Conservation (phyloP, 2,888 invertebrate species). For the Branchellion lobata region DNA sequence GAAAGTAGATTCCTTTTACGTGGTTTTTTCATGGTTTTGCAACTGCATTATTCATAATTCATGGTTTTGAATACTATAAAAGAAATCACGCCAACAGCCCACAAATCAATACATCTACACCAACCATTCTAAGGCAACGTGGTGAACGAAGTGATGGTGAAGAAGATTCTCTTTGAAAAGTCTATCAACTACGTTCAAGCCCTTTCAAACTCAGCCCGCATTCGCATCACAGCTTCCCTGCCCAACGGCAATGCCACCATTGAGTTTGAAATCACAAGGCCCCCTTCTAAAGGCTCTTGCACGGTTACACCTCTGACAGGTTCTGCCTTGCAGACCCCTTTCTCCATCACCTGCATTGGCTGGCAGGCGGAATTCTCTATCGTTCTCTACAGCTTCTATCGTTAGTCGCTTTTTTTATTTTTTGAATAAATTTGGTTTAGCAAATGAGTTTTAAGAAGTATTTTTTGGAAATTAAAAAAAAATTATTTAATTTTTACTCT, state of each 20-base stretch:
- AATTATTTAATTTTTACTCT: no score
- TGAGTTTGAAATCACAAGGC: not conserved
- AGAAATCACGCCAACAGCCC: no score
- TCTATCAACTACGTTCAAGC: not conserved
- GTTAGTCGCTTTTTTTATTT: not conserved
- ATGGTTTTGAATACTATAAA: no score
- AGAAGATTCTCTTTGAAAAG: not conserved
- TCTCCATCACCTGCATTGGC: not conserved
- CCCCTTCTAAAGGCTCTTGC: not conserved
- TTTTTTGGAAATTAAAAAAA: no score
- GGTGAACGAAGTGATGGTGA: not conserved
- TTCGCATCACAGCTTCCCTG: not conserved
- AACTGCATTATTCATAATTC: no score
- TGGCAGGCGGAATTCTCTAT: not conserved
- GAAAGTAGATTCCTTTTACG: no score
- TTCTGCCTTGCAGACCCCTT: not conserved
- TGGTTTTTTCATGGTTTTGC: no score
- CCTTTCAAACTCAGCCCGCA: not conserved
- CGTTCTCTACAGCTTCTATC: not conserved
- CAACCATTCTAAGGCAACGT: not conserved
- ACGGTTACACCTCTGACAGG: not conserved
- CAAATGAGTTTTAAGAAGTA: no score
- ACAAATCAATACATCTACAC: no score
- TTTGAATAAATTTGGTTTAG: not conserved
- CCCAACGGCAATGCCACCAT: not conserved